Percentiles rank a stretch among this genome's conserved stretches.
phyloP scores from a whole-genome alignment of 2,797 vertebrate genomes.

The Todus mexicanus region DNA sequence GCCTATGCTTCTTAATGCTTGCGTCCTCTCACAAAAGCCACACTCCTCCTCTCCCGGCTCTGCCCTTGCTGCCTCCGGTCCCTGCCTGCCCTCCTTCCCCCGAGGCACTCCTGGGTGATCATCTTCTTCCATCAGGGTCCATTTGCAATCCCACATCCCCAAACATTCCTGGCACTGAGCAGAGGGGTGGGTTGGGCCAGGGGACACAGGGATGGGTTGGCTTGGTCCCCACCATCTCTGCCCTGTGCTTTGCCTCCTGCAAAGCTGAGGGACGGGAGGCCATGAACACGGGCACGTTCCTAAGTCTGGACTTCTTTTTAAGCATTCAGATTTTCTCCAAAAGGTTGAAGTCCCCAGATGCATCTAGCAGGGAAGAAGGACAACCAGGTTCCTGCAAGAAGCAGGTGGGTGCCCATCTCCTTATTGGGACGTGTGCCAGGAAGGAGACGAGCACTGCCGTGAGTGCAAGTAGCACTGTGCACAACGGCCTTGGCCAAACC shows the following conservation, averaged over 20 bases:
- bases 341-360: background rate
- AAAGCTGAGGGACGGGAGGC: background rate
- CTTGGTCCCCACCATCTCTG: fast-evolving
- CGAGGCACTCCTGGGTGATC: no score
- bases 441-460: fast-evolving
- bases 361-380: background rate
- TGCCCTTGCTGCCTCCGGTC: background rate
- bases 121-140: no score
- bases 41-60: background rate
- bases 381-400: background rate
- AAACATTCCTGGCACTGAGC: background rate
- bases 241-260: background rate
- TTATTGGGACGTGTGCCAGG: fast-evolving
- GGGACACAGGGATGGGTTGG: background rate
- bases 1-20: background rate
- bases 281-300: fast-evolving
- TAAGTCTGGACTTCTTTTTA: background rate
- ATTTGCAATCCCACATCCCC: background rate
- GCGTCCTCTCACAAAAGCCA: background rate
- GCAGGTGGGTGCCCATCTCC: background rate
- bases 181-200: background rate
- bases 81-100: no score
- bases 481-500: background rate
- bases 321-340: background rate
- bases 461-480: background rate